phyloP scores from a whole-genome alignment of 1,140 invertebrate species.

The Augochlora pura region DNA sequence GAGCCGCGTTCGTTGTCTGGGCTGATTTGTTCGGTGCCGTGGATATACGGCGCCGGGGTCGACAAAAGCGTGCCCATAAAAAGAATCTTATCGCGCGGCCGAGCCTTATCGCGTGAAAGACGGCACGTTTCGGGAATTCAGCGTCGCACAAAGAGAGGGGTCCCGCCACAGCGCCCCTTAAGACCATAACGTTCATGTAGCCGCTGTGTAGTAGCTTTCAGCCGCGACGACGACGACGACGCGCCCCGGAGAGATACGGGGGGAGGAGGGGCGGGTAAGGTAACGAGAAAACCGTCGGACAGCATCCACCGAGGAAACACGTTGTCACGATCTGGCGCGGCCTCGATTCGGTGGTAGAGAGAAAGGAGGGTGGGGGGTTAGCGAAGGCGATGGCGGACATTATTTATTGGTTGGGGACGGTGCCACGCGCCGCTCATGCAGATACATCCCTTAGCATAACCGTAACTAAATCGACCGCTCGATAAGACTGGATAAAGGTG shows the following conservation, averaged over 20 bases:
- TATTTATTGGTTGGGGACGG: conserved; percentile 18
- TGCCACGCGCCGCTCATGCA: conserved; percentile 55
- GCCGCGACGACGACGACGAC: conserved; percentile 14
- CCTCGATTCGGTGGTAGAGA: not conserved
- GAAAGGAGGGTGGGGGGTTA: no score
- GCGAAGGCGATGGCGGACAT: not conserved
- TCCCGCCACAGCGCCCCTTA: conserved; percentile 56
- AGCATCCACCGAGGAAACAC: not conserved
- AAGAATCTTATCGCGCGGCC: conserved; percentile 58
- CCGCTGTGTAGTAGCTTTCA: conserved; percentile 13
- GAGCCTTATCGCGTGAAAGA: conserved; percentile 61
- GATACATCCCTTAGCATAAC: conserved; percentile 59
- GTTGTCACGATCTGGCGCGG: conserved; percentile 20
- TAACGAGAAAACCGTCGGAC: conserved; percentile 55
- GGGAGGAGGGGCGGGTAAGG: conserved; percentile 5
- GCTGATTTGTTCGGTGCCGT: conserved; percentile 46
- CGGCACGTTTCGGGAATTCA: conserved; percentile 58
- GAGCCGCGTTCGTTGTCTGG: not conserved
- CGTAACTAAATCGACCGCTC: conserved; percentile 57
- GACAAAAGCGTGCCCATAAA: conserved; percentile 55
- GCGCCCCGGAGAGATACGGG: conserved; percentile 31
- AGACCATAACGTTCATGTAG: conserved; percentile 64
- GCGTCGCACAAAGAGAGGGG: conserved; percentile 16
- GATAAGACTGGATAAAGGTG: conserved; percentile 62
- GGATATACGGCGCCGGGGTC: conserved; percentile 45